These are phyloP conservation scores for Diachasma alloeum DNA, from an alignment of 1,140 invertebrate species.

Conservation along the genomic window DNA sequence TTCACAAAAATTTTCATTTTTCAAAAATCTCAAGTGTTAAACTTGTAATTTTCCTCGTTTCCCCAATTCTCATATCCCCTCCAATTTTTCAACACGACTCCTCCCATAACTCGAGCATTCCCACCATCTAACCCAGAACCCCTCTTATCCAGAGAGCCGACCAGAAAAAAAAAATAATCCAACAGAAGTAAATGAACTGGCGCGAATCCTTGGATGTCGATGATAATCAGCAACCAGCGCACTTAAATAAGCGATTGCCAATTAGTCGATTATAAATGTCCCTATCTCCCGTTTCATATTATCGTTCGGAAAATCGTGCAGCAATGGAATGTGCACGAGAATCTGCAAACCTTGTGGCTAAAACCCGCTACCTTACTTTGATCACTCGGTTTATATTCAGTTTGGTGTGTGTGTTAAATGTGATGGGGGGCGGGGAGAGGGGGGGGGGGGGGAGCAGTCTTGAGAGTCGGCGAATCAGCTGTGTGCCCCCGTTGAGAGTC, in stretches of 20 bases:
- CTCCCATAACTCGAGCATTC: no score
- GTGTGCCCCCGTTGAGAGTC: neutral
- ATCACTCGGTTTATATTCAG: neutral
- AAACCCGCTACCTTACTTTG: conserved; percentile 1
- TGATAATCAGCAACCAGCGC: conserved; percentile 26
- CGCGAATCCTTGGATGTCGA: conserved; percentile 29
- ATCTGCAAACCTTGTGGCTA: neutral
- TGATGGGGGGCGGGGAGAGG: neutral
- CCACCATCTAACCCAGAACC: no score
- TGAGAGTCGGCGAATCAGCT: conserved; percentile 6
- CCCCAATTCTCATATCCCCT: no score
- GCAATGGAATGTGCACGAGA: conserved; percentile 14
- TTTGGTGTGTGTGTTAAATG: neutral
- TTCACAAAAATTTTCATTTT: no score
- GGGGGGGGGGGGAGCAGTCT: neutral
- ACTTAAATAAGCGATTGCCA: conserved; percentile 38
- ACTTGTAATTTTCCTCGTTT: no score
- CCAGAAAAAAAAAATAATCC: neutral
- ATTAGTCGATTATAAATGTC: conserved; percentile 40
- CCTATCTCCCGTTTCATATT: neutral
- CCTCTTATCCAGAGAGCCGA: no score
- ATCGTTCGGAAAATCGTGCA: conserved; percentile 16
- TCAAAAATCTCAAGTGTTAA: no score
- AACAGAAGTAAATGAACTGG: conserved; percentile 6
- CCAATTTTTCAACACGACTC: no score